These are phyloP conservation scores for Agrochola lychnidis DNA, from an alignment of 2,888 invertebrate species.

Conservation along the genomic window DNA sequence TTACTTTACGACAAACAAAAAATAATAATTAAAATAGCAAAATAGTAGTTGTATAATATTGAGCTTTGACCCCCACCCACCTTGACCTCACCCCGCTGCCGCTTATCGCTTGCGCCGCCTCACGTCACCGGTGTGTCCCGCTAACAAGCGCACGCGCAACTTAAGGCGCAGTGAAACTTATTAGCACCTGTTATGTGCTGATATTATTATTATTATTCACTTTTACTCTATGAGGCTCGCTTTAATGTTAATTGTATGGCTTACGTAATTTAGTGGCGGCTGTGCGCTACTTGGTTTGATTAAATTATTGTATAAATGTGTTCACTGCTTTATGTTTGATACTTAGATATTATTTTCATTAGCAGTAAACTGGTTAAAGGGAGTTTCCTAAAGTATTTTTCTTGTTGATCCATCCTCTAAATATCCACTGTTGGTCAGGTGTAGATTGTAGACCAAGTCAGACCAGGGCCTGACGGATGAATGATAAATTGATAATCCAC, in stretches of 20 bases:
- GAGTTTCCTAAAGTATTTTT: too few species aligned
- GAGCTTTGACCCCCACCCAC: slow-evolving; percentile 15
- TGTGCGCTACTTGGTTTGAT: slow-evolving; percentile 15
- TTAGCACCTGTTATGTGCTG: slow-evolving; percentile 64
- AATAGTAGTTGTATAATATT: too few species aligned
- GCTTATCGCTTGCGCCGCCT: slow-evolving; percentile 38
- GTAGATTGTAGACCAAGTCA: background rate
- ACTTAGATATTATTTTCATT: background rate
- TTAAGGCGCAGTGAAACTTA: slow-evolving; percentile 70
- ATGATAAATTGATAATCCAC: background rate
- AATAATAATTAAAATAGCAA: too few species aligned
- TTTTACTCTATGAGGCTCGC: slow-evolving; percentile 57
- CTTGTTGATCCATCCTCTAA: background rate
- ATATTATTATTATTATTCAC: slow-evolving; percentile 59
- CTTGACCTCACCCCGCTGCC: slow-evolving; percentile 22
- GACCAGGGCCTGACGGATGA: background rate
- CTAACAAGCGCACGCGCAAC: slow-evolving; percentile 56
- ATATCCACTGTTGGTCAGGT: background rate
- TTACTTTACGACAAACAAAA: too few species aligned
- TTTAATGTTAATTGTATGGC: slow-evolving; percentile 22
- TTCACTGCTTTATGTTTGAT: too few species aligned
- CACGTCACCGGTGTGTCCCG: slow-evolving; percentile 50
- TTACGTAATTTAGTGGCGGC: slow-evolving; percentile 34
- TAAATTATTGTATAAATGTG: background rate
- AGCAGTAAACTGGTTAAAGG: background rate